phyloP scores from a whole-genome alignment of 2,888 invertebrate genomes.

The Euzetes globulus region DNA sequence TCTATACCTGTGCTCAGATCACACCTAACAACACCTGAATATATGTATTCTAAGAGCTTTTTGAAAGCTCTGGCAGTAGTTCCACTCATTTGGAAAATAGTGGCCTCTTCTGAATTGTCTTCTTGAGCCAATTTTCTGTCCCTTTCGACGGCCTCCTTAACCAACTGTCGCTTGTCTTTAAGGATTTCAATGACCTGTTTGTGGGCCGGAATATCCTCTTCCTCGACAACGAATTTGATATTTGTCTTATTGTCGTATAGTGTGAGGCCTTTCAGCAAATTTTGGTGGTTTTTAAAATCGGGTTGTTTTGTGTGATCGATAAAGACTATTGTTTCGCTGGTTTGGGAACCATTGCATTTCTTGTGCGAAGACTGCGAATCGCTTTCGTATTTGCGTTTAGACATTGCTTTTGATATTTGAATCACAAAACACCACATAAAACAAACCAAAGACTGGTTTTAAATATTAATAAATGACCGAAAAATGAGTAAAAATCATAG shows the following conservation, averaged over 20 bases:
- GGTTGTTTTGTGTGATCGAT: neutral
- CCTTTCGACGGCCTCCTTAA: neutral
- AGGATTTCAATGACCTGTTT: conserved; percentile 6
- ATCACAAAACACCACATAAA: neutral
- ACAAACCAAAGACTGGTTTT: too few relatives aligned
- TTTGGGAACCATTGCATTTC: neutral
- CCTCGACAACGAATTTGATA: neutral
- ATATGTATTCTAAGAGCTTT: neutral
- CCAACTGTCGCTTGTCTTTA: neutral
- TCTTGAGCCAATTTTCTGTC: neutral
- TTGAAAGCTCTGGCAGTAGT: neutral
- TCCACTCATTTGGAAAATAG: conserved; percentile 14
- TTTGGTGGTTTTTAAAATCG: neutral
- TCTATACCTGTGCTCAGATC: neutral
- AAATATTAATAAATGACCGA: too few relatives aligned
- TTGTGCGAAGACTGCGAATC: neutral
- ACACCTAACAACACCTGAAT: neutral
- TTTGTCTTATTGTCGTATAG: neutral
- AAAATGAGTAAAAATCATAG: too few relatives aligned
- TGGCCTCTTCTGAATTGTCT: neutral
- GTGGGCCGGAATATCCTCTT: neutral
- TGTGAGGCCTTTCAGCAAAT: neutral
- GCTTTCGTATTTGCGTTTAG: neutral
- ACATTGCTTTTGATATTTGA: neutral
- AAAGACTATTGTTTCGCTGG: neutral